These are phyloP conservation scores for Chaenogobius annularis DNA, from an alignment of 2,113 vertebrate species.

Conservation along the genomic window DNA sequence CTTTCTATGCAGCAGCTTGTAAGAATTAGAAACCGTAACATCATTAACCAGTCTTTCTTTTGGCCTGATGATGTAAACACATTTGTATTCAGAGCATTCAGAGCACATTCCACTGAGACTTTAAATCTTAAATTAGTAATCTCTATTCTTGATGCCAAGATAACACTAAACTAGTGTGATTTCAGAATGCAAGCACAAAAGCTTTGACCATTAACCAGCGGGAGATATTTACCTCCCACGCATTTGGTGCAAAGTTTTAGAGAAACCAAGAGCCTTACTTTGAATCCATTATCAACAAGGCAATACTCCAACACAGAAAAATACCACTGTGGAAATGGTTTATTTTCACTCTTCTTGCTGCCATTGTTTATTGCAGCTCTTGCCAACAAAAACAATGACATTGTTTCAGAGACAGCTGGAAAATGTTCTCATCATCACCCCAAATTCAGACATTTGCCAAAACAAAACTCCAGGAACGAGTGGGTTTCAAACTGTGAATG, in stretches of 20 bases:
- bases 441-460: slow-evolving; percentile 42
- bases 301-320: slow-evolving; percentile 56
- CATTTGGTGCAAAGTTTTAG: slow-evolving; percentile 15
- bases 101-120: slow-evolving; percentile 30
- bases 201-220: slow-evolving; percentile 19
- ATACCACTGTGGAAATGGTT: slow-evolving; percentile 63
- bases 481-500: background rate
- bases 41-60: slow-evolving; percentile 42
- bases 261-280: slow-evolving; percentile 32
- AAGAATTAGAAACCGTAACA: slow-evolving; percentile 42
- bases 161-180: slow-evolving; percentile 8
- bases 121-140: slow-evolving; percentile 68
- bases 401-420: slow-evolving; percentile 64
- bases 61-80: slow-evolving; percentile 31
- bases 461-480: slow-evolving; percentile 31
- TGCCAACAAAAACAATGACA: slow-evolving; percentile 68
- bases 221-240: slow-evolving; percentile 27
- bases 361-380: slow-evolving; percentile 55
- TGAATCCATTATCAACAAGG: slow-evolving; percentile 46
- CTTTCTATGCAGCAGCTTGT: background rate
- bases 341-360: slow-evolving; percentile 59
- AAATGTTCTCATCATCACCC: slow-evolving; percentile 58
- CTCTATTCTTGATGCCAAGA: slow-evolving; percentile 26
- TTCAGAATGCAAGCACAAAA: slow-evolving; percentile 21
- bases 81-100: slow-evolving; percentile 53